Conservation (phyloP, 2,888 invertebrate genomes). For the Lasius platythorax region DNA sequence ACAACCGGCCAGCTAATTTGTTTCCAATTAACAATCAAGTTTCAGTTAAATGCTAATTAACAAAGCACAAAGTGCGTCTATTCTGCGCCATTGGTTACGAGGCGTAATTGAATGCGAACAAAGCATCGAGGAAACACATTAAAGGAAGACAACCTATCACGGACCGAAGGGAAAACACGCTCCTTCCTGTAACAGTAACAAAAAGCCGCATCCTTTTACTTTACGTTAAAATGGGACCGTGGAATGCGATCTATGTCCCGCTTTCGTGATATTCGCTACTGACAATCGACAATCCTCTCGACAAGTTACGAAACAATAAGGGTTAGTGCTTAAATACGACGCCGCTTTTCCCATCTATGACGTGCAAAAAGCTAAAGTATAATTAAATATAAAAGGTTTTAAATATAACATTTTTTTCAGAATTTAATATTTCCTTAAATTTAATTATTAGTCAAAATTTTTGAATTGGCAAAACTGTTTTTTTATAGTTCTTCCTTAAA, state of each 20-base stretch:
- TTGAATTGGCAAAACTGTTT: neutral
- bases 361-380: neutral
- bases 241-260: constrained; percentile 10
- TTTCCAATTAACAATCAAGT: constrained; percentile 55
- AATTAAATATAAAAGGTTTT: neutral
- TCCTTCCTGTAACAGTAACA: constrained; percentile 7
- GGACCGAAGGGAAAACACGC: neutral
- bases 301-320: neutral
- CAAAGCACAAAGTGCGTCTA: constrained; percentile 49
- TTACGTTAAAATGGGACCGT: constrained; percentile 19
- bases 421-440: neutral
- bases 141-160: constrained; percentile 12
- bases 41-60: constrained; percentile 53
- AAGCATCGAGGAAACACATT: constrained; percentile 11
- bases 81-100: constrained; percentile 25
- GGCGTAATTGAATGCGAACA: constrained; percentile 48
- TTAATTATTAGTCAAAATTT: neutral
- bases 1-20: constrained; percentile 47
- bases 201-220: constrained; percentile 20
- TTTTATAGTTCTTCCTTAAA: neutral
- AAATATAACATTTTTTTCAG: neutral
- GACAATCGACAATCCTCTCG: neutral
- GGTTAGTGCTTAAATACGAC: neutral
- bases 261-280: constrained; percentile 11
- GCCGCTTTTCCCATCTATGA: neutral